These are phyloP conservation scores for Anguilla obscura DNA, from an alignment of 2,797 vertebrate genomes.

Conservation along the genomic window DNA sequence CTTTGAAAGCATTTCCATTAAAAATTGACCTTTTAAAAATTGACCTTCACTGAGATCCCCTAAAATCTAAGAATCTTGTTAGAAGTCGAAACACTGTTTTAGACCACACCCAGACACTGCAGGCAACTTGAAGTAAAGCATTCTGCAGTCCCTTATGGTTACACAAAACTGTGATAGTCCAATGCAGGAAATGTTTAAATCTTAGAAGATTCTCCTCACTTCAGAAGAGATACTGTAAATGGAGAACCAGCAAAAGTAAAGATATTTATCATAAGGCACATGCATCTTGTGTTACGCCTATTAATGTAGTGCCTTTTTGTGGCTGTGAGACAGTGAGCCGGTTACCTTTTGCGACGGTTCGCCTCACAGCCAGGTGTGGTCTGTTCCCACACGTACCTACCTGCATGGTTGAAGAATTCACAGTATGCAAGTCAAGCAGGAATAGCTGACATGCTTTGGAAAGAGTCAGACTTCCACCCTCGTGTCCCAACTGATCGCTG, in stretches of 20 bases:
- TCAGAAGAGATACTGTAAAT: not conserved
- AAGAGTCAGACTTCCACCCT: constrained; percentile 40
- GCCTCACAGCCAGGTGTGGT: constrained; percentile 71
- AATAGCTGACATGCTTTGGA: constrained; percentile 37
- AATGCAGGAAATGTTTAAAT: not conserved
- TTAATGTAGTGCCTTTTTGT: not conserved
- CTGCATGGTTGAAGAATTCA: constrained; percentile 54
- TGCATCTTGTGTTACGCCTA: not conserved
- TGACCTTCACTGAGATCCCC: constrained; percentile 14
- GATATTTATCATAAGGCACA: not conserved
- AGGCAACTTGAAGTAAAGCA: not conserved
- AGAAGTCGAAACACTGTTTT: not conserved
- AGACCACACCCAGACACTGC: constrained; percentile 2
- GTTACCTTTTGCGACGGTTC: constrained; percentile 71
- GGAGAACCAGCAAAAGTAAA: not conserved
- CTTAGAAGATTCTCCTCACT: not conserved
- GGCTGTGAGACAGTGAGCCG: constrained; percentile 67
- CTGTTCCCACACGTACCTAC: constrained; percentile 63
- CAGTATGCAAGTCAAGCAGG: constrained; percentile 35
- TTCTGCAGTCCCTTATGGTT: not conserved
- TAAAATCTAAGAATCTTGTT: constrained; percentile 12
- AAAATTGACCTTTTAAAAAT: constrained; percentile 5
- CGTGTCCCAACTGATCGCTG: constrained; percentile 28
- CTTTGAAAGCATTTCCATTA: not conserved
- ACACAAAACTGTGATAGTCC: not conserved